Base-by-base conservation (phyloP, 2,888 invertebrate species). In the Sabellastarte sp. region DNA sequence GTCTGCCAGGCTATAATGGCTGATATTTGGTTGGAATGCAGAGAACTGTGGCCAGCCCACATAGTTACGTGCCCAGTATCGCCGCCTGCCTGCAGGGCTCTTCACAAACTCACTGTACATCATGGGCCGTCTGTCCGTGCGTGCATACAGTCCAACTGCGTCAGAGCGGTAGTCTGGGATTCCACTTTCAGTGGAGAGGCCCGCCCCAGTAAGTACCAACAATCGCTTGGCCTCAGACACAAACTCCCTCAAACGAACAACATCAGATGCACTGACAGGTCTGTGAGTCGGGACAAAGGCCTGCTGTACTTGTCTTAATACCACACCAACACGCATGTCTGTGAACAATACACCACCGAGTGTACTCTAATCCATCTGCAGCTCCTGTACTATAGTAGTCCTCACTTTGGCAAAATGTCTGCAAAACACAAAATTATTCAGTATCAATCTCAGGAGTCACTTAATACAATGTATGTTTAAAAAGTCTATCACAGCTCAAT, bases 41-140 rank as follows among this genome's bases (percentile, higher is more conserved):
- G 93, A 93, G 83, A 98, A 96, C 65, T 88, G 73, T 1, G 86
- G 86, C 97, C 97, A 98, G 0, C 93, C 97, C 15, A 95, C 87
- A 84, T 89, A 98, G 85, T 97, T 98, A 71, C 98, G 88, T 0
- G 97, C 95, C 98, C 97, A 98, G 80, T 95, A 97, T 61, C 95
- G 87, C 82, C 90, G 89, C 61, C 94, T 87, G 0, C 86, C 83
- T 2, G 88, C 63, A 5, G 76, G 85, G 65, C 75, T 76, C 28
- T 77, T 78, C 56, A 87, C 83, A 86, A 95, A 97, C 70, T 95
- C 93, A 83, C 90, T 89, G 79, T 93, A 92, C 73, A 91, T 90
- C 32, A 96, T 88, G 0, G 97, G 97, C 76, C 91, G 90, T 74
- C 90, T 90, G 73, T 90, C 90, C 28, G 90, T 90, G 10, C 91